phyloP scores from a whole-genome alignment of 2,113 vertebrate genomes.

The Gadus macrocephalus region DNA sequence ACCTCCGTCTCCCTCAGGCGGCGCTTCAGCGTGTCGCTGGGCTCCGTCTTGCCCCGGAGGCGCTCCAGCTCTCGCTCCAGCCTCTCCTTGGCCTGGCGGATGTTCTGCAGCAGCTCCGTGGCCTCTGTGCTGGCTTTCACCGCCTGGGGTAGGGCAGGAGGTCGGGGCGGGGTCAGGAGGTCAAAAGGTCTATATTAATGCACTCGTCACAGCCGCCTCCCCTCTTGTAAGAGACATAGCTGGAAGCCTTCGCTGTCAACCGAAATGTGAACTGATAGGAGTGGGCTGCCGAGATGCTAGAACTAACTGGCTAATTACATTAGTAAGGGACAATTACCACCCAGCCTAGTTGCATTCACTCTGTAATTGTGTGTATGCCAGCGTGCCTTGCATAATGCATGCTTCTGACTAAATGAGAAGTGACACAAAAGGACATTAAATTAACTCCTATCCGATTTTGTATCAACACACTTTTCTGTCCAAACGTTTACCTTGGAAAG shows the following conservation, averaged over 20 bases:
- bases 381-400: not conserved
- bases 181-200: conserved; percentile 16
- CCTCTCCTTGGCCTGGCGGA: conserved; percentile 95
- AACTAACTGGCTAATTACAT: conserved; percentile 1
- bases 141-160: conserved; percentile 70
- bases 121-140: conserved; percentile 97
- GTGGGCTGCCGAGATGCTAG: not conserved
- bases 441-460: not conserved
- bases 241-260: too few relatives aligned
- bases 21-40: conserved; percentile 90
- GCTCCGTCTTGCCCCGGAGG: conserved; percentile 85
- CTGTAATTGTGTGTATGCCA: not conserved
- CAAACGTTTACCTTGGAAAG: conserved; percentile 82
- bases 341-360: not conserved
- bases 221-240: not conserved
- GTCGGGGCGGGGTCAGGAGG: conserved; percentile 24
- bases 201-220: not conserved
- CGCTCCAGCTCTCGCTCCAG: conserved; percentile 93
- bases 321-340: not conserved
- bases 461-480: not conserved
- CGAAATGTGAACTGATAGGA: too few relatives aligned
- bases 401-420: not conserved
- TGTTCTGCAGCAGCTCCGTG: conserved; percentile 96
- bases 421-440: not conserved
- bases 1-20: conserved; percentile 93